Percentiles rank a stretch among this genome's conserved stretches.
phyloP scores from a whole-genome alignment of 1,140 invertebrate genomes.

The Caenorhabditis remanei region DNA sequence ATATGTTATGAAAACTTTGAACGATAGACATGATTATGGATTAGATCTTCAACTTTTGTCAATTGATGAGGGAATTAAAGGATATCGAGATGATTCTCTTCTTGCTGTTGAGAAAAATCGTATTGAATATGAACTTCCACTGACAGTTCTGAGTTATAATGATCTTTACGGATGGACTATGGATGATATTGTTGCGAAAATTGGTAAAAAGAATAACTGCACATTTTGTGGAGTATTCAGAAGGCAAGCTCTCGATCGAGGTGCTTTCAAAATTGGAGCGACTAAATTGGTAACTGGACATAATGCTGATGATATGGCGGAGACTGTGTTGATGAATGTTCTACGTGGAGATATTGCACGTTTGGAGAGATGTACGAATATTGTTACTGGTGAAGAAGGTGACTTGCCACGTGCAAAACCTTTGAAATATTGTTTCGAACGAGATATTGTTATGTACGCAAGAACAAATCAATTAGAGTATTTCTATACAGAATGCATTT shows the following conservation, averaged over 20 bases:
- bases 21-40: constrained; percentile 91
- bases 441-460: constrained; percentile 97
- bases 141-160: constrained; percentile 97
- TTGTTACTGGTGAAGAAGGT: constrained; percentile 84
- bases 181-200: constrained; percentile 95
- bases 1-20: constrained; percentile 85
- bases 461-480: constrained; percentile 94
- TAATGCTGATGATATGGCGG: constrained; percentile 99
- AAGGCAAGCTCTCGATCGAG: constrained; percentile 86
- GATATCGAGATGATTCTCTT: constrained; percentile 96
- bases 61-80: constrained; percentile 97
- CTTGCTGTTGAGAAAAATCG: constrained; percentile 62
- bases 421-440: constrained; percentile 98
- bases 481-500: constrained; percentile 98
- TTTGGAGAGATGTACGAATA: constrained; percentile 82
- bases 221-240: constrained; percentile 79
- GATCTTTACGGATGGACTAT: constrained; percentile 99
- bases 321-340: constrained; percentile 85
- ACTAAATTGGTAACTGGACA: constrained; percentile 94
- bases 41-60: constrained; percentile 92
- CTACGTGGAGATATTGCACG: constrained; percentile 94
- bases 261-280: constrained; percentile 84
- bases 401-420: constrained; percentile 90
- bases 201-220: constrained; percentile 97
- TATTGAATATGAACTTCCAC: constrained; percentile 83